Evolutionary conservation across 2,113 vertebrate genomes (phyloP), one percentile per base, ranked within the genome.

Genomic region (Ictalurus punctatus): DNA sequence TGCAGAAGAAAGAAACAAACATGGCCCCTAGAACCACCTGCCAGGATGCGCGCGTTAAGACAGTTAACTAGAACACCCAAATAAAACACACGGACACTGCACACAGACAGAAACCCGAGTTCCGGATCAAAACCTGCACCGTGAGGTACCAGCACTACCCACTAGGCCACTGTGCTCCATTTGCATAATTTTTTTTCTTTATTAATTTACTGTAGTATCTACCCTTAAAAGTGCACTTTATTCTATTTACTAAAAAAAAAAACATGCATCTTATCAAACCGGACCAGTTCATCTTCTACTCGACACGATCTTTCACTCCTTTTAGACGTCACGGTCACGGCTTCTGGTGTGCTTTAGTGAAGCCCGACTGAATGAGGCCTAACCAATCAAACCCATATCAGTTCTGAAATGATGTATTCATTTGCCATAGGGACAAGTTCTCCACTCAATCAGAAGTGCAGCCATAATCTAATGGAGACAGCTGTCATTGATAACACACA

Each of bases 381-480:
- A 19, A 37, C 73, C 83, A 65, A 85, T 85, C 83, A 89, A 67
- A 69, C 74, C 54, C 30, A 58, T 79, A 89, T 85, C 88, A 89
- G 56, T 67, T 56, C 73, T 59, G 82, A 85, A 85, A 89, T 85
- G 83, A 89, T 89, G 74, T 80, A 69, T 85, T 89, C 59, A 81
- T 89, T 85, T 89, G 88, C 69, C 83, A 85, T 80, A 80, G 88
- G 74, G 73, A 80, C 83, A 89, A 85, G 88, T 16, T 61, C 88
- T 59, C 73, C 74, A 85, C 88, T 89, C 88, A 80, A 89, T 89
- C 88, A 85, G 73, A 78, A 85, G 58, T 85, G 88, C 59, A 56
- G 88, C 88, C 54, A 63, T 89, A 89, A 85, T 89, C 83, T 89
- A 89, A 89, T 85, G 52, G 73, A 85, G 88, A 85, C 88, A 80